Evolutionary conservation across 2,888 invertebrate species (phyloP).

Genomic region (Metacarcinus magister): DNA sequence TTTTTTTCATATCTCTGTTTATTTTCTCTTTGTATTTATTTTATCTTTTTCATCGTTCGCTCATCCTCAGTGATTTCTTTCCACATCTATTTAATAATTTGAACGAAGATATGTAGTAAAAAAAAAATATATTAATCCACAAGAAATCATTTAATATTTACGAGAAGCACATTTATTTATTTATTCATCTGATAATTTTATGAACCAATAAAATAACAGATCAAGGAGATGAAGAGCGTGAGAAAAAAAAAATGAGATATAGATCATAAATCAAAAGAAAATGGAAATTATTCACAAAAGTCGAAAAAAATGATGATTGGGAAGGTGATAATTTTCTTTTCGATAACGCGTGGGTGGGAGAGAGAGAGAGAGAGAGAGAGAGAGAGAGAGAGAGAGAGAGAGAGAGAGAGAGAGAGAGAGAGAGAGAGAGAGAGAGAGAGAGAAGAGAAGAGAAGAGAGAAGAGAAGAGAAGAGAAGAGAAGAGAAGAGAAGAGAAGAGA

Average conservation of each 20-base stretch:
- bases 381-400: constrained; percentile 27
- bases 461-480: not conserved
- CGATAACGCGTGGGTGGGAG: not conserved
- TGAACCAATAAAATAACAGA: not conserved
- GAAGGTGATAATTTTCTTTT: not conserved
- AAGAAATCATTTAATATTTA: too few species aligned
- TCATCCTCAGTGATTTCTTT: not conserved
- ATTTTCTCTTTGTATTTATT: too few species aligned
- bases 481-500: not conserved
- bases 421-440: not conserved
- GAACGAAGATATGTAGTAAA: not conserved
- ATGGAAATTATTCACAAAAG: not conserved
- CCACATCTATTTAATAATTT: not conserved
- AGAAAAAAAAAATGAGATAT: not conserved
- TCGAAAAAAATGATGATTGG: not conserved
- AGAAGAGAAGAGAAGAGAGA: not conserved
- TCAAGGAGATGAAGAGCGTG: not conserved
- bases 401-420: constrained; percentile 6
- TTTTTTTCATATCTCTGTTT: not conserved
- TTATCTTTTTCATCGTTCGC: not conserved
- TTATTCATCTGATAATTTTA: too few species aligned
- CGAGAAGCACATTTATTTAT: too few species aligned
- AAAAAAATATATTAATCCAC: not conserved
- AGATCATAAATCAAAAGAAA: not conserved
- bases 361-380: constrained; percentile 35